Conservation (phyloP, 2,113 vertebrate genomes). For the Gymnocephalus cernua region DNA sequence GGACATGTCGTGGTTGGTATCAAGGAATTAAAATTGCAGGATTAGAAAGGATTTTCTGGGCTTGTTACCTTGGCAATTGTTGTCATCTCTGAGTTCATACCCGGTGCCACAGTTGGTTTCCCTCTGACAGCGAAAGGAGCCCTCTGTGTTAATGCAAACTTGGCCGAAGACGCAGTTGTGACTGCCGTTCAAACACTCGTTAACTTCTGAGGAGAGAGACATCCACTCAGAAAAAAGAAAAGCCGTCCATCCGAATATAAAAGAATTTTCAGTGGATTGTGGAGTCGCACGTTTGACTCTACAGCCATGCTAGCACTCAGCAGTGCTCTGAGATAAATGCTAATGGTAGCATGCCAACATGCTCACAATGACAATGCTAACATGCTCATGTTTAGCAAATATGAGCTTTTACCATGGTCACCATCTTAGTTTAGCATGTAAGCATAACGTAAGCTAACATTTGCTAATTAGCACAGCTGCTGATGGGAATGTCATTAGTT, state of each 20-base stretch:
- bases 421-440: not conserved
- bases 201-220: constrained; percentile 84
- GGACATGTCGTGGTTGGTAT: not conserved
- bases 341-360: not conserved
- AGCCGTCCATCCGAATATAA: no score
- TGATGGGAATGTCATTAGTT: not conserved
- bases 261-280: not conserved
- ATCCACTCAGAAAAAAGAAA: not conserved
- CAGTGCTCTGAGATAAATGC: not conserved
- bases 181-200: constrained; percentile 88
- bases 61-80: constrained; percentile 89
- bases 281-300: not conserved
- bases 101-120: constrained; percentile 92
- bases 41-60: not conserved
- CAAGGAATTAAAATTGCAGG: not conserved
- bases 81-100: constrained; percentile 89
- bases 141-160: constrained; percentile 89
- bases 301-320: not conserved
- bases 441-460: not conserved
- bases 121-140: constrained; percentile 92
- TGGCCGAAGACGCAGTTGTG: constrained; percentile 89
- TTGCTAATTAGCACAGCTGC: not conserved
- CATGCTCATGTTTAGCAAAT: not conserved
- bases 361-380: not conserved
- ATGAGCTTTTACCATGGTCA: not conserved